These are phyloP conservation scores for Callinectes sapidus DNA, from an alignment of 2,888 invertebrate genomes.

Conservation along the genomic window DNA sequence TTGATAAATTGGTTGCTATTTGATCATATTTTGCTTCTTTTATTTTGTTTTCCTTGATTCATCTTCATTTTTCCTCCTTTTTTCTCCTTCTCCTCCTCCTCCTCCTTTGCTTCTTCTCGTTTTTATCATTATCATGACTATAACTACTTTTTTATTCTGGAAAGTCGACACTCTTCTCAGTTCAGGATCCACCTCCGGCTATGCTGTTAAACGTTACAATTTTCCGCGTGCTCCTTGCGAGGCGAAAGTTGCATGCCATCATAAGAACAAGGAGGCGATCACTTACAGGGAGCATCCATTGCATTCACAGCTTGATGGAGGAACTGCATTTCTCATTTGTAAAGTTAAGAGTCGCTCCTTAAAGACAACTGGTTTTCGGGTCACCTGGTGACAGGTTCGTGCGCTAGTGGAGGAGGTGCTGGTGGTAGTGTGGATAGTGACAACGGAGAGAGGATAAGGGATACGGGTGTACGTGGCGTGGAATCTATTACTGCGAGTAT, in stretches of 20 bases:
- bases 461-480: neutral
- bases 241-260: neutral
- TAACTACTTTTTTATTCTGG: neutral
- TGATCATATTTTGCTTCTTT: too few species aligned
- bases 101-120: neutral
- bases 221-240: neutral
- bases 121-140: neutral
- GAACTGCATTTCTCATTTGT: neutral
- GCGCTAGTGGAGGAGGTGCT: neutral
- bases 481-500: slow-evolving; percentile 24
- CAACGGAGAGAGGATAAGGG: neutral
- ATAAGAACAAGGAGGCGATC: neutral
- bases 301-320: neutral
- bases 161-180: neutral
- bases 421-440: neutral
- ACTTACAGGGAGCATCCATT: neutral
- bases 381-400: neutral
- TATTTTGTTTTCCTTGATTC: too few species aligned
- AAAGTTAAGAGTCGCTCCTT: neutral
- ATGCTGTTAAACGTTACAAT: neutral
- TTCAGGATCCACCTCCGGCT: neutral
- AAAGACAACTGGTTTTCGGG: neutral
- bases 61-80: neutral
- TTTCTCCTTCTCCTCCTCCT: neutral
- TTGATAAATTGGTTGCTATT: too few species aligned